Evolutionary conservation across 2,113 vertebrate species (phyloP).

Genomic region (Colossoma macropomum): DNA sequence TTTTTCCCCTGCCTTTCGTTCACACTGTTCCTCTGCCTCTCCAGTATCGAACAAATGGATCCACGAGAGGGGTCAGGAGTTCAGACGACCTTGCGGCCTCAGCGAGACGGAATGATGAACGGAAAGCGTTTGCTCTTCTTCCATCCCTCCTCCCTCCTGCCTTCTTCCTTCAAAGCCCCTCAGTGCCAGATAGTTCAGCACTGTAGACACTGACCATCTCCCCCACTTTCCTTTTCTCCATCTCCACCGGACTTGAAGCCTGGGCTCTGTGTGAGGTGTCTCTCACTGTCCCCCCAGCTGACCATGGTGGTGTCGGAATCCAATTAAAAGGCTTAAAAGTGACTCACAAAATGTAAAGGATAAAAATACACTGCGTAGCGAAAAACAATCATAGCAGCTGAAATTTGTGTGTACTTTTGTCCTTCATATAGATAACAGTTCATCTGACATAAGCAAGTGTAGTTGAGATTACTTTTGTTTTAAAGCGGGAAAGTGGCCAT

Average conservation of each 20-base stretch:
- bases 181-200: not conserved
- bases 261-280: not conserved
- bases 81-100: conserved; percentile 89
- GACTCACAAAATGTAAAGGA: not conserved
- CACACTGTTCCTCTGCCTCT: conserved; percentile 13
- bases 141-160: conserved; percentile 4
- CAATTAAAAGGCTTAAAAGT: not conserved
- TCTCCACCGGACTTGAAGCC: not conserved
- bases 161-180: conserved; percentile 29
- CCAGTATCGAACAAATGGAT: conserved; percentile 99
- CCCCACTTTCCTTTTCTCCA: not conserved
- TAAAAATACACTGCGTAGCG: not conserved
- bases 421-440: too few relatives aligned
- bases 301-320: not conserved
- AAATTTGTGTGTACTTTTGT: too few relatives aligned
- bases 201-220: not conserved
- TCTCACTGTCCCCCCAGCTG: not conserved
- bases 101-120: conserved; percentile 85
- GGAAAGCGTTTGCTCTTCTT: not conserved
- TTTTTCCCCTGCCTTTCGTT: not conserved
- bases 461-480: not conserved
- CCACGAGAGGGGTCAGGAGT: conserved; percentile 97
- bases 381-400: not conserved
- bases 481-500: not conserved
- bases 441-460: too few relatives aligned